Conservation (phyloP, 2,113 vertebrate species). For the Myanophis thanlyinensis region DNA sequence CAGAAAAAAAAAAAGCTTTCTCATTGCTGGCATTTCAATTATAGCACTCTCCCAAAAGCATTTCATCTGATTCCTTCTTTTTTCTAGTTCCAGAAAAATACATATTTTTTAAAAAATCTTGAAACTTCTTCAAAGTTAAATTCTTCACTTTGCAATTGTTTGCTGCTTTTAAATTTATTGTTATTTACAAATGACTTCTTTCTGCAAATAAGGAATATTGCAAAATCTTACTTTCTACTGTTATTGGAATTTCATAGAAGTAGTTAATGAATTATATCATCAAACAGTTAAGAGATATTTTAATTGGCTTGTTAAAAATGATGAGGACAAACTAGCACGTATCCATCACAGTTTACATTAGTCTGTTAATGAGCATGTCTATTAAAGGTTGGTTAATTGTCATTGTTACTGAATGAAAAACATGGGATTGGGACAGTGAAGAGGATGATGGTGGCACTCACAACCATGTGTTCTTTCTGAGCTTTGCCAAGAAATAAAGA, state of each 20-base stretch:
- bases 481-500: not conserved
- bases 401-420: not conserved
- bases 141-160: not conserved
- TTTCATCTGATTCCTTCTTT: not conserved
- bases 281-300: not conserved
- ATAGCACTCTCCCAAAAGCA: not conserved
- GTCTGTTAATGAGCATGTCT: not conserved
- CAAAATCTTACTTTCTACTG: not conserved
- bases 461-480: not conserved
- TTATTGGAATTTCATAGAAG: not conserved
- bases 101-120: not conserved
- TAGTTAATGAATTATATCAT: not conserved
- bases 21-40: not conserved
- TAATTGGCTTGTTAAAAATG: not conserved
- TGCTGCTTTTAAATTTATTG: not conserved
- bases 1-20: not conserved
- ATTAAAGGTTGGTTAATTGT: not conserved
- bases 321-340: not conserved
- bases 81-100: not conserved
- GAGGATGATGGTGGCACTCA: not conserved
- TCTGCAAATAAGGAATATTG: not conserved
- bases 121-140: not conserved
- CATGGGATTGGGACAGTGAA: not conserved
- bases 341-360: not conserved
- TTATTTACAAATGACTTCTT: not conserved